A percentile compares a stretch with the other conserved stretches of the same genome.
Conservation (phyloP, 2,113 vertebrate genomes). For the Helogale parvula region DNA sequence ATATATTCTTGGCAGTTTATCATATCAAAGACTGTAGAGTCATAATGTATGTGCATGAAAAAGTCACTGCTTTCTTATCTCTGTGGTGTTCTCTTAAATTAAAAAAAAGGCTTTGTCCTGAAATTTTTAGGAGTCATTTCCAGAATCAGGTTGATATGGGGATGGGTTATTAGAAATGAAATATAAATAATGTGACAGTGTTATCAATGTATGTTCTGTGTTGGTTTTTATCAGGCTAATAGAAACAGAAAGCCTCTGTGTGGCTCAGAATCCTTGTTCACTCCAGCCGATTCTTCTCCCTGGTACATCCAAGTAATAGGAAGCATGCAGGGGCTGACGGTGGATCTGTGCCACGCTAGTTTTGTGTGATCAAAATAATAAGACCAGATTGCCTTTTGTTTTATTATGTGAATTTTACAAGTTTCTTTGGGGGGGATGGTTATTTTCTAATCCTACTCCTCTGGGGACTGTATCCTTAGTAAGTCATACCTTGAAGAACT, state of each 20-base stretch:
- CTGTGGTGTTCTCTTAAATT: conserved; percentile 74
- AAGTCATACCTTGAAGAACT: conserved; percentile 2
- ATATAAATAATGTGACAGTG: conserved; percentile 53
- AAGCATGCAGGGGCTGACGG: not conserved
- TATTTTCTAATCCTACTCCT: not conserved
- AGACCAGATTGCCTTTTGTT: not conserved
- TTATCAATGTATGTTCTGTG: not conserved
- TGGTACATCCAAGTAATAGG: not conserved
- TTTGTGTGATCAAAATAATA: not conserved
- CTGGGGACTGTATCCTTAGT: not conserved
- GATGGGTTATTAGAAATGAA: conserved; percentile 59
- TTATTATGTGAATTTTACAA: conserved; percentile 36
- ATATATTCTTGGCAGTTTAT: conserved; percentile 82
- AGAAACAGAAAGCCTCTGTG: conserved; percentile 5
- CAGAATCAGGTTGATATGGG: conserved; percentile 59
- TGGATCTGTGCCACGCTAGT: not conserved
- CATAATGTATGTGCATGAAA: conserved; percentile 84
- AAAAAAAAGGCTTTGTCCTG: conserved; percentile 65
- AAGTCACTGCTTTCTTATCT: conserved; percentile 79
- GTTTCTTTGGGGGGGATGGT: not conserved
- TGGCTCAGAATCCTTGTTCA: not conserved
- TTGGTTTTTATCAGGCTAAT: conserved; percentile 51
- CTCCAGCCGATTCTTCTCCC: not conserved
- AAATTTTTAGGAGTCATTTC: conserved; percentile 65
- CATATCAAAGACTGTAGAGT: conserved; percentile 88